Percentiles rank a stretch among this genome's conserved stretches.
Conservation (phyloP, 1,140 invertebrate species). For the Pentalonia nigronervosa region DNA sequence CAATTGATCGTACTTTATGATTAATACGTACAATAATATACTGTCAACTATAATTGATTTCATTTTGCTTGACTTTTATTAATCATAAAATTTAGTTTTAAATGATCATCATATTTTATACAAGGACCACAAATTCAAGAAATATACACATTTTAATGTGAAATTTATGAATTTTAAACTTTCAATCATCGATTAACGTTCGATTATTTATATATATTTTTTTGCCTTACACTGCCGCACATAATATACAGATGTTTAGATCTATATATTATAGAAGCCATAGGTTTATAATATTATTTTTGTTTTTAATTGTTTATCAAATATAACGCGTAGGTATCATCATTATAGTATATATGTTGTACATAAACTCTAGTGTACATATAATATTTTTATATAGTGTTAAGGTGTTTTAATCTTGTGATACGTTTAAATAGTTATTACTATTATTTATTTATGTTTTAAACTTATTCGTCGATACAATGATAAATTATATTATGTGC, state of each 20-base stretch:
- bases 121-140: background rate
- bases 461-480: background rate
- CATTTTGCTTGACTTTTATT: background rate
- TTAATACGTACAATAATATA: background rate
- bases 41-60: background rate
- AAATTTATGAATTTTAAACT: no score
- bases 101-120: background rate
- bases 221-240: background rate
- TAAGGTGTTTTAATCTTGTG: background rate
- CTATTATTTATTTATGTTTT: constrained; percentile 6
- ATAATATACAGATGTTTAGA: background rate
- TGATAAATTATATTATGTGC: background rate
- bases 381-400: constrained; percentile 13
- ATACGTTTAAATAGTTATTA: constrained; percentile 24
- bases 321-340: background rate
- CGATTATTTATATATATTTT: background rate
- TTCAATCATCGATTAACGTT: background rate
- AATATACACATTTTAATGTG: background rate
- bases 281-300: background rate
- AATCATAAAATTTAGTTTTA: background rate
- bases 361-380: constrained; percentile 33
- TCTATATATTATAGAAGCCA: constrained; percentile 14
- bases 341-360: constrained; percentile 5
- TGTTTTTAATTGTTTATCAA: background rate
- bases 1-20: background rate